Percentiles rank a stretch among this genome's conserved stretches.
Conservation (phyloP, 2,888 invertebrate species). For the Rhabditophanes sp. region DNA sequence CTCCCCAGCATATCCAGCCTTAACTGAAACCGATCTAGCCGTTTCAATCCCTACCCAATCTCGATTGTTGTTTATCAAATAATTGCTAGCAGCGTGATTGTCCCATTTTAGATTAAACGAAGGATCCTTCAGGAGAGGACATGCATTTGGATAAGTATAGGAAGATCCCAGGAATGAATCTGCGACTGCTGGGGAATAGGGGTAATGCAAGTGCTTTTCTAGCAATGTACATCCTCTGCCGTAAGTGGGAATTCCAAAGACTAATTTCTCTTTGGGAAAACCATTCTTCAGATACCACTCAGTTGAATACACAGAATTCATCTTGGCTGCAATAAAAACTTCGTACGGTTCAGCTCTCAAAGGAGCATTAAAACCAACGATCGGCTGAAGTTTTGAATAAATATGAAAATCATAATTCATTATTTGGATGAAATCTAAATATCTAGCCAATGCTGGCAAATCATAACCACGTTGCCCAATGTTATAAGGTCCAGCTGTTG, state of each 20-base stretch:
- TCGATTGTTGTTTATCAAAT: conserved; percentile 9
- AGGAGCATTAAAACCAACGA: conserved; percentile 71
- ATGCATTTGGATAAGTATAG: too few relatives aligned
- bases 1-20: conserved; percentile 12
- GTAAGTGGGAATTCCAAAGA: conserved; percentile 72
- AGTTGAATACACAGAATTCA: conserved; percentile 53
- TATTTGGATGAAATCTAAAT: conserved; percentile 68
- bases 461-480: too few relatives aligned
- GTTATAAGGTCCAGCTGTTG: too few relatives aligned
- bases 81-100: conserved; percentile 13
- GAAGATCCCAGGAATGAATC: too few relatives aligned
- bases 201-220: conserved; percentile 11
- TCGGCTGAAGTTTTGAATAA: conserved; percentile 54
- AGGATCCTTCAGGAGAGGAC: too few relatives aligned
- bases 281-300: conserved; percentile 63
- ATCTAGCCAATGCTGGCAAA: too few relatives aligned
- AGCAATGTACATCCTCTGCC: conserved; percentile 61
- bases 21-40: conserved; percentile 9
- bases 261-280: conserved; percentile 60
- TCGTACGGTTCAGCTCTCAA: conserved; percentile 50
- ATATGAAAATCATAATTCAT: conserved; percentile 82
- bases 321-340: conserved; percentile 16
- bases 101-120: too few relatives aligned
- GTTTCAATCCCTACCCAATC: conserved; percentile 13
- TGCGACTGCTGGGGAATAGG: conserved; percentile 14